Conservation (phyloP, 2,888 invertebrate species). For the Dicyrtomina minuta region DNA sequence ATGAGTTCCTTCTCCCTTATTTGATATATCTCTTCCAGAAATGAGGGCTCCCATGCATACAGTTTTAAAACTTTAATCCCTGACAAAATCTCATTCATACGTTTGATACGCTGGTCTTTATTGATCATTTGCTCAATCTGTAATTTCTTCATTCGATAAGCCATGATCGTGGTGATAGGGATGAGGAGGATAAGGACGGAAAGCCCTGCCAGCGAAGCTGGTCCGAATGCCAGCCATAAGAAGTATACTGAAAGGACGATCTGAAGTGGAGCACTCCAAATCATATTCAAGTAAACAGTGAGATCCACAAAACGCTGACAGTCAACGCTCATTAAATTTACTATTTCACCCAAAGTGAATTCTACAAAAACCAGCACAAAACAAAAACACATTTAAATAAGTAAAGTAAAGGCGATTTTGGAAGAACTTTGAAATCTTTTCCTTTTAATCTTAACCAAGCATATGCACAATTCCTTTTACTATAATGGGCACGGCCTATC, state of each 20-base stretch:
- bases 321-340: slow-evolving; percentile 89
- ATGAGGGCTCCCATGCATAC: slow-evolving; percentile 52
- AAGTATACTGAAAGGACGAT: slow-evolving; percentile 81
- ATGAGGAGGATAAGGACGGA: slow-evolving; percentile 91
- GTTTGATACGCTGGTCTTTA: slow-evolving; percentile 87
- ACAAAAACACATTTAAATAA: background rate
- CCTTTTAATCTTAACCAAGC: slow-evolving; percentile 64
- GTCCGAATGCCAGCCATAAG: slow-evolving; percentile 74
- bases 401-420: background rate
- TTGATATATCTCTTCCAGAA: slow-evolving; percentile 64
- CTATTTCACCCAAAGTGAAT: slow-evolving; percentile 85
- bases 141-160: slow-evolving; percentile 74
- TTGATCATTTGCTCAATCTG: slow-evolving; percentile 89
- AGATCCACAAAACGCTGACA: slow-evolving; percentile 85
- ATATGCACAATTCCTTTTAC: too few relatives aligned
- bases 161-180: slow-evolving; percentile 82
- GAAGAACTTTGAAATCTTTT: background rate
- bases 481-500: too few relatives aligned
- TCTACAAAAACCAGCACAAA: slow-evolving; percentile 22
- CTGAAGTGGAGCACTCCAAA: slow-evolving; percentile 86
- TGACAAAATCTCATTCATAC: slow-evolving; percentile 90
- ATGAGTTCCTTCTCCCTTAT: slow-evolving; percentile 86
- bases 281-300: slow-evolving; percentile 80
- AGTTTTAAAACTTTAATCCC: slow-evolving; percentile 72
- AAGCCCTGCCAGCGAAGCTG: slow-evolving; percentile 86